These are phyloP conservation scores for Drosophila bipectinata DNA, from an alignment of 1,140 invertebrate genomes.

Conservation along the genomic window DNA sequence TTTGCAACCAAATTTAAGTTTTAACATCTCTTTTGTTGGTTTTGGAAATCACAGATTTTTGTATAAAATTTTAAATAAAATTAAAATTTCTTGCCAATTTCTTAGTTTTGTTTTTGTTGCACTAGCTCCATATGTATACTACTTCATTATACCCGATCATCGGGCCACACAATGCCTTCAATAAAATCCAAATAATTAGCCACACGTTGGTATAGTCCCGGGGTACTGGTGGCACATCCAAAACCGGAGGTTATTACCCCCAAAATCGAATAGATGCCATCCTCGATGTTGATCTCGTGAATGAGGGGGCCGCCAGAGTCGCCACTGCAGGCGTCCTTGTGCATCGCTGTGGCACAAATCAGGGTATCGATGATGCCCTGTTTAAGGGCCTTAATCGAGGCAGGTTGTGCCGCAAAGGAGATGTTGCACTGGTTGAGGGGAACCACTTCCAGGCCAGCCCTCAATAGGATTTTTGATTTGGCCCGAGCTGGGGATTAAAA, in stretches of 20 bases:
- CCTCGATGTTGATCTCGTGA: conserved; percentile 59
- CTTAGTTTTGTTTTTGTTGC: background rate
- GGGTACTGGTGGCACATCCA: conserved; percentile 86
- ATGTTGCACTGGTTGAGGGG: conserved; percentile 50
- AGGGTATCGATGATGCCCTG: conserved; percentile 73
- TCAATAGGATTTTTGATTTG: conserved; percentile 60
- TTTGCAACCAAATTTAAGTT: background rate
- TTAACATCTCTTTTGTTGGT: background rate
- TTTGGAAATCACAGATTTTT: background rate
- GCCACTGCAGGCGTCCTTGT: conserved; percentile 87
- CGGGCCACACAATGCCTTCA: conserved; percentile 87
- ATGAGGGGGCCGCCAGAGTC: conserved; percentile 89
- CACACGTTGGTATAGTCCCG: conserved; percentile 88
- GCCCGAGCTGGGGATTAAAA: conserved; percentile 35
- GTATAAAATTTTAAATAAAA: too few species aligned
- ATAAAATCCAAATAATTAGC: conserved; percentile 87
- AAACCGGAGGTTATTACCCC: conserved; percentile 89
- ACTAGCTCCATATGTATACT: background rate
- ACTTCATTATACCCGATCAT: conserved; percentile 14
- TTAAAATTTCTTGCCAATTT: conserved; percentile 6
- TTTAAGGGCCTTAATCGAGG: conserved; percentile 9
- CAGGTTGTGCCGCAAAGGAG: conserved; percentile 25
- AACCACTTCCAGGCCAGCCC: conserved; percentile 58
- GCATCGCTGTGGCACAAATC: conserved; percentile 85
- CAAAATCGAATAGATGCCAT: conserved; percentile 60